Conservation (phyloP, 2,888 invertebrate genomes). For the Seira musarum region DNA sequence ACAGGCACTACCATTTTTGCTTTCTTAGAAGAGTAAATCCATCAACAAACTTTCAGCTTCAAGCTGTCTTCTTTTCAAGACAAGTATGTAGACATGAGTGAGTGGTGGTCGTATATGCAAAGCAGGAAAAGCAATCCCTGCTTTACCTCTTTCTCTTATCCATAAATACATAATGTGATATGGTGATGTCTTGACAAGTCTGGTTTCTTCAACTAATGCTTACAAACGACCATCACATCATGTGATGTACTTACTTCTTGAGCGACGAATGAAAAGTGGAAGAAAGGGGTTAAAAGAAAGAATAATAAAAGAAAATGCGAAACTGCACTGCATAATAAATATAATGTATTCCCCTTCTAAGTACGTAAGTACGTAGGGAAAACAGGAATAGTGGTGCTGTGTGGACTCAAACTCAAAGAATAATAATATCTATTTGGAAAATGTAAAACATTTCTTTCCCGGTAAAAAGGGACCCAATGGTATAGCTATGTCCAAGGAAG, state of each 20-base stretch:
- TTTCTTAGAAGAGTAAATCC: slow-evolving; percentile 28
- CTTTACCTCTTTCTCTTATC: not conserved
- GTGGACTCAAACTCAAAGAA: not conserved
- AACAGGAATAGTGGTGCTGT: not conserved
- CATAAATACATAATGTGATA: not conserved
- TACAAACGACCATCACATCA: not conserved
- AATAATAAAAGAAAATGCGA: not conserved
- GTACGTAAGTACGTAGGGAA: not conserved
- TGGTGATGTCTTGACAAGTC: not conserved
- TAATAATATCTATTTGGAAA: no score
- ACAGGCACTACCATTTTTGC: not conserved
- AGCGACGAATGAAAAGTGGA: not conserved
- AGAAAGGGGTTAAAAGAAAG: slow-evolving; percentile 22
- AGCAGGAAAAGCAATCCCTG: not conserved
- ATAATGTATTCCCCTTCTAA: not conserved
- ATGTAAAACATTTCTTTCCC: slow-evolving; percentile 13
- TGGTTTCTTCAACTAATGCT: not conserved
- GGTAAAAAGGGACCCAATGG: slow-evolving; percentile 34
- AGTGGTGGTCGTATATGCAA: no score
- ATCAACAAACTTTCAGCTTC: slow-evolving; percentile 25
- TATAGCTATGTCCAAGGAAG: not conserved
- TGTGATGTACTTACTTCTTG: no score
- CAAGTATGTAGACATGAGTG: not conserved
- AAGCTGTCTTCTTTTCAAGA: slow-evolving; percentile 13
- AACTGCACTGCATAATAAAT: slow-evolving; percentile 10